Evolutionary conservation across 2,888 invertebrate species (phyloP), one percentile per base, ranked within the genome.

Genomic region (Anarsia innoxiella): DNA sequence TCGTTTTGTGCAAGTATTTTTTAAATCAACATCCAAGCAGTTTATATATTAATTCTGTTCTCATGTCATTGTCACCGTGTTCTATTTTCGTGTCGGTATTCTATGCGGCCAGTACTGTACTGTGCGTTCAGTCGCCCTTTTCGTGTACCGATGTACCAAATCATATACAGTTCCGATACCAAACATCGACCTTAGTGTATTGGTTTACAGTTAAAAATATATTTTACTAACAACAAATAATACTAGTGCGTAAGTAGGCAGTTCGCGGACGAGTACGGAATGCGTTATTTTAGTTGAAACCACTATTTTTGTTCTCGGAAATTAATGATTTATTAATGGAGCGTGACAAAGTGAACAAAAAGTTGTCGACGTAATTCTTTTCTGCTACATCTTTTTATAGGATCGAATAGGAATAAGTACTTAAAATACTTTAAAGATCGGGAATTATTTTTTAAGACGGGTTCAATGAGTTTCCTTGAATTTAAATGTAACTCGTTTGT

Each of bases 381-480:
- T n/a, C n/a, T n/a, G n/a, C n/a, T n/a, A n/a, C n/a, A n/a, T n/a
- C n/a, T 19, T 19, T 19, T 19, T 19, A 19, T 19, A n/a, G n/a
- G n/a, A n/a, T n/a, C n/a, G n/a, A n/a, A n/a, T n/a, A n/a, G n/a
- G n/a, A n/a, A n/a, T n/a, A n/a, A n/a, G n/a, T n/a, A n/a, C n/a
- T n/a, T n/a, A n/a, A n/a, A n/a, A n/a, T n/a, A n/a, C n/a, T n/a
- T n/a, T n/a, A n/a, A n/a, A n/a, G n/a, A n/a, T n/a, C n/a, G n/a
- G n/a, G n/a, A n/a, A n/a, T n/a, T n/a, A n/a, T 25, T 31, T 12
- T 23, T 23, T 10, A 8, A 19, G 12, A 23, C 31, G 47, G 51
- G 67, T 67, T 70, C 68, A 66, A 53, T 47, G 66, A 42, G 53
- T 68, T 64, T 62, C 72, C 71, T 69, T 72, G 70, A 68, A 71